Evolutionary conservation across 2,797 vertebrate species (phyloP).

Genomic region (Lithobates pipiens): DNA sequence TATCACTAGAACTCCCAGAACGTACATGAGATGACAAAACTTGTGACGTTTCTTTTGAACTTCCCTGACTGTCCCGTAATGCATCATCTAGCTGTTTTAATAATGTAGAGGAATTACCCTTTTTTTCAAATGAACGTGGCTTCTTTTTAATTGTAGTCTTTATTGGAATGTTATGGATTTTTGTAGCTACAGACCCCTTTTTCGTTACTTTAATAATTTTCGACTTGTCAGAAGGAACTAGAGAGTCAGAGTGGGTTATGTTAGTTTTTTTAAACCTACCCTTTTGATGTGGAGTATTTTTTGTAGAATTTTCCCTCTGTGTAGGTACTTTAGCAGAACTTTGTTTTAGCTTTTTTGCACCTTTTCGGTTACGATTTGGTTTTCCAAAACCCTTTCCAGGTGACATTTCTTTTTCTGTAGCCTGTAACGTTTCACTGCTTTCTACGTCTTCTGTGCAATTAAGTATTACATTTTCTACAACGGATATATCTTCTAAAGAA

Average conservation of each 20-base stretch:
- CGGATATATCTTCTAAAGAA: slow-evolving; percentile 58
- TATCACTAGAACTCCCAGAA: slow-evolving; percentile 74
- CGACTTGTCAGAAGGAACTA: slow-evolving; percentile 59
- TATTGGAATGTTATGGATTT: slow-evolving; percentile 67
- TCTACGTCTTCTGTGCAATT: slow-evolving; percentile 65
- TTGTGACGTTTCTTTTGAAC: slow-evolving; percentile 70
- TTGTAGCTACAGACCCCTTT: slow-evolving; percentile 70
- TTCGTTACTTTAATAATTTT: slow-evolving; percentile 82
- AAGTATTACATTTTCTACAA: slow-evolving; percentile 65
- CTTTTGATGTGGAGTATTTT: slow-evolving; percentile 72
- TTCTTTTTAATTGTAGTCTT: slow-evolving; percentile 71
- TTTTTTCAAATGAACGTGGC: slow-evolving; percentile 66
- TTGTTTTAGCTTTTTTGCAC: slow-evolving; percentile 68
- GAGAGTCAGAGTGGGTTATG: slow-evolving; percentile 68
- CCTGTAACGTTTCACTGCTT: slow-evolving; percentile 60
- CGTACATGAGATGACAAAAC: slow-evolving; percentile 66
- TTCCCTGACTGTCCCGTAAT: slow-evolving; percentile 67
- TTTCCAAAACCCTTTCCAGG: slow-evolving; percentile 66
- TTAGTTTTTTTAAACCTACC: slow-evolving; percentile 64
- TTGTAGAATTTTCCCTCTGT: slow-evolving; percentile 58
- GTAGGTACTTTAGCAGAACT: slow-evolving; percentile 69
- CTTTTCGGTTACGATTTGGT: slow-evolving; percentile 64
- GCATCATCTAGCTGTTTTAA: slow-evolving; percentile 71
- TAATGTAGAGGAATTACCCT: slow-evolving; percentile 73
- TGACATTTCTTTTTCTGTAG: slow-evolving; percentile 61